These are phyloP conservation scores for Rhopalosiphum nymphaeae DNA, from an alignment of 2,888 invertebrate species.

Conservation along the genomic window DNA sequence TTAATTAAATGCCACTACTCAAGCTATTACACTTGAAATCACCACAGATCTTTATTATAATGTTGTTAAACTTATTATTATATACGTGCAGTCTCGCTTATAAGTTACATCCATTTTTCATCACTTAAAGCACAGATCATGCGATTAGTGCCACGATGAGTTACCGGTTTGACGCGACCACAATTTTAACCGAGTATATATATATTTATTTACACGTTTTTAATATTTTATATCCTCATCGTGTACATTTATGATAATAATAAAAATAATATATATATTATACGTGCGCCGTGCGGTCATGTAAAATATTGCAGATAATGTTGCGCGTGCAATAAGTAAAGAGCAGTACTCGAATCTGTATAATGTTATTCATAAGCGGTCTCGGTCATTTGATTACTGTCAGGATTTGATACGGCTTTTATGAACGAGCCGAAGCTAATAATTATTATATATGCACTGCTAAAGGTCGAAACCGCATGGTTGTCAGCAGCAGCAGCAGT, in stretches of 20 bases:
- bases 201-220: background rate
- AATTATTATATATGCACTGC: background rate
- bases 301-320: background rate
- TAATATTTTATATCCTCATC: background rate
- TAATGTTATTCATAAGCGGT: background rate
- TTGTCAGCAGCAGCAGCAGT: background rate
- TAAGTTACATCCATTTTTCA: background rate
- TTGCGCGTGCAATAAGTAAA: background rate
- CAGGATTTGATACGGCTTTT: slow-evolving; percentile 13
- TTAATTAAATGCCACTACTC: background rate
- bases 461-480: slow-evolving; percentile 1
- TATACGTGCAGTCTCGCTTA: background rate
- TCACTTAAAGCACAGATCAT: background rate
- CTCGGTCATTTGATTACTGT: slow-evolving; percentile 16
- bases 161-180: slow-evolving; percentile 13
- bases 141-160: background rate
- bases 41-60: background rate
- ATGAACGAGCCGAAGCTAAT: background rate
- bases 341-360: background rate
- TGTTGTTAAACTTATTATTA: background rate
- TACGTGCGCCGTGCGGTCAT: background rate
- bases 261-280: background rate
- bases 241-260: background rate
- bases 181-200: background rate
- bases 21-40: too few species aligned